phyloP scores from a whole-genome alignment of 2,797 vertebrate genomes.

The Falco biarmicus region DNA sequence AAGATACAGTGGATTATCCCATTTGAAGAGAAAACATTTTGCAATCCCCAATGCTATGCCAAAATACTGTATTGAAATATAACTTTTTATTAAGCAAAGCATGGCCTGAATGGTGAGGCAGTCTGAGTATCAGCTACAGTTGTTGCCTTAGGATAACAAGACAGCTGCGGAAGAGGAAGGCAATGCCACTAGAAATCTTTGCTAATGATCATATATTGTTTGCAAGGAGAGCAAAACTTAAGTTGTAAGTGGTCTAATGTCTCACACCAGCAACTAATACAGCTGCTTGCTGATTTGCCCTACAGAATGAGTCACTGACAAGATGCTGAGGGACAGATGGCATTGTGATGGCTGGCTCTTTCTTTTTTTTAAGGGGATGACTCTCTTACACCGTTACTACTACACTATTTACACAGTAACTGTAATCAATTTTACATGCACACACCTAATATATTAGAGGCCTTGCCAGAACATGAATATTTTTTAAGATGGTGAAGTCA shows the following conservation, averaged over 20 bases:
- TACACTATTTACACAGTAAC: not conserved
- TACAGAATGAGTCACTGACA: not conserved
- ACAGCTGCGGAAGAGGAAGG: not conserved
- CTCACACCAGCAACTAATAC: not conserved
- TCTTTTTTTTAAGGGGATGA: not conserved
- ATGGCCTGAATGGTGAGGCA: not conserved
- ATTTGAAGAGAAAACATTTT: not conserved
- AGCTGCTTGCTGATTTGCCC: not conserved
- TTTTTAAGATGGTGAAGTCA: not conserved
- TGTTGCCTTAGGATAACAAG: not conserved
- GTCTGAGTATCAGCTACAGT: not conserved
- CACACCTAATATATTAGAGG: not conserved
- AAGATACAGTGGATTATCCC: not conserved
- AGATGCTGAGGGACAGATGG: not conserved
- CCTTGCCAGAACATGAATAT: not conserved
- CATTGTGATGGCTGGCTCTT: not conserved
- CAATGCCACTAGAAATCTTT: not conserved
- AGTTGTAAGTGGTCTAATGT: not conserved
- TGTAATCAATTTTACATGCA: not conserved
- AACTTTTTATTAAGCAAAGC: not conserved
- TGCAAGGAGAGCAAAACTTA: not conserved
- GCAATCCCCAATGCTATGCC: not conserved
- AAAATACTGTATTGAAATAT: not conserved
- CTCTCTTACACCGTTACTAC: not conserved
- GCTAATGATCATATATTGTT: not conserved